A percentile compares a stretch with the other conserved stretches of the same genome.
Conservation (phyloP, 2,797 vertebrate species). For the Sylvilagus floridanus region DNA sequence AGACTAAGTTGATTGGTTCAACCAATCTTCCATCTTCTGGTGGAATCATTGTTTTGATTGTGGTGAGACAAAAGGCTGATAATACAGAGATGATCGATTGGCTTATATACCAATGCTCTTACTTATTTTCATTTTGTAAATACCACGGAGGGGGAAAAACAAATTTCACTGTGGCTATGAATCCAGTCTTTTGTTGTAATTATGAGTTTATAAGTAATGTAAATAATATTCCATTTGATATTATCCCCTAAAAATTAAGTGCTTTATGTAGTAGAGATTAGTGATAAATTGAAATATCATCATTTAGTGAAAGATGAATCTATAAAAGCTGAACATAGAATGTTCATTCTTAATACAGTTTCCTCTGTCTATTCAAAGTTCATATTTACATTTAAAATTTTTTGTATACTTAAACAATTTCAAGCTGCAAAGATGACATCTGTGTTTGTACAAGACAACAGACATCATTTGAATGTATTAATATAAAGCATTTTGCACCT, state of each 20-base stretch:
- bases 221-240: conserved; percentile 51
- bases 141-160: background rate
- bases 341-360: conserved; percentile 35
- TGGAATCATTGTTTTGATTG: conserved; percentile 28
- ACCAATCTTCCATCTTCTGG: conserved; percentile 28
- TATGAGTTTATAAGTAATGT: background rate
- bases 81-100: conserved; percentile 7
- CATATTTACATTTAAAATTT: conserved; percentile 62
- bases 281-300: background rate
- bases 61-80: conserved; percentile 17
- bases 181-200: background rate
- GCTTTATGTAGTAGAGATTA: background rate
- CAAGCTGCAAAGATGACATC: conserved; percentile 81
- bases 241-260: background rate
- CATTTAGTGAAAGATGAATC: background rate
- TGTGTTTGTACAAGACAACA: conserved; percentile 79
- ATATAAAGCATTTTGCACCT: conserved; percentile 84
- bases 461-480: conserved; percentile 84
- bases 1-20: background rate
- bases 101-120: background rate
- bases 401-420: conserved; percentile 78
- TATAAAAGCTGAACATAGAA: background rate
- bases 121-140: conserved; percentile 38
- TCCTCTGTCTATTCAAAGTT: conserved; percentile 65
- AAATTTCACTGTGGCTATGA: conserved; percentile 15